A percentile compares a stretch with the other conserved stretches of the same genome.
Conservation (phyloP, 2,888 invertebrate species). For the Apamea crenata region DNA sequence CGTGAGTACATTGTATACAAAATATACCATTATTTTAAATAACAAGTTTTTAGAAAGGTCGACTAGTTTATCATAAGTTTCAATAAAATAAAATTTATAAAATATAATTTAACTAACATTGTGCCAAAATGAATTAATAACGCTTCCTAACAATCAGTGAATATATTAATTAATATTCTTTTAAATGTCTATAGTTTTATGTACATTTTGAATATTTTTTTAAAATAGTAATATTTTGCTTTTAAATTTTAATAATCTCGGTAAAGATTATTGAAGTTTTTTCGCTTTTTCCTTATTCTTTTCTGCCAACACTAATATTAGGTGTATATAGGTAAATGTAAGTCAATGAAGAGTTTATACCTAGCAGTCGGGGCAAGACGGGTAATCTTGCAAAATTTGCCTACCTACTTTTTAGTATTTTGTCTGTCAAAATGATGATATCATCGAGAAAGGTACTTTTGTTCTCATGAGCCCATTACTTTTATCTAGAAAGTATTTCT, state of each 20-base stretch:
- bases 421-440: neutral
- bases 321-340: conserved; percentile 72
- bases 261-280: conserved; percentile 39
- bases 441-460: neutral
- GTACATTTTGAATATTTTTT: conserved; percentile 49
- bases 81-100: conserved; percentile 32
- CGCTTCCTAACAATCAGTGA: conserved; percentile 68
- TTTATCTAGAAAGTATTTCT: conserved; percentile 64
- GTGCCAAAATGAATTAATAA: conserved; percentile 79
- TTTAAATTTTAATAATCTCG: conserved; percentile 40
- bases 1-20: conserved; percentile 38
- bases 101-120: conserved; percentile 73
- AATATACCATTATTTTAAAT: conserved; percentile 64
- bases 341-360: conserved; percentile 72
- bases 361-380: conserved; percentile 86
- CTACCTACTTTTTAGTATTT: neutral
- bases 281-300: conserved; percentile 38
- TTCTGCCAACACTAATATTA: conserved; percentile 66
- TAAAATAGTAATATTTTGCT: conserved; percentile 22
- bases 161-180: conserved; percentile 37
- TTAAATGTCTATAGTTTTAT: conserved; percentile 38
- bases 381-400: conserved; percentile 10
- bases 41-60: conserved; percentile 41
- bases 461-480: conserved; percentile 13
- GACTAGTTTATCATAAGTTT: conserved; percentile 36